Conservation (phyloP, 2,113 vertebrate genomes). For the Chaetorhynchus papuensis region DNA sequence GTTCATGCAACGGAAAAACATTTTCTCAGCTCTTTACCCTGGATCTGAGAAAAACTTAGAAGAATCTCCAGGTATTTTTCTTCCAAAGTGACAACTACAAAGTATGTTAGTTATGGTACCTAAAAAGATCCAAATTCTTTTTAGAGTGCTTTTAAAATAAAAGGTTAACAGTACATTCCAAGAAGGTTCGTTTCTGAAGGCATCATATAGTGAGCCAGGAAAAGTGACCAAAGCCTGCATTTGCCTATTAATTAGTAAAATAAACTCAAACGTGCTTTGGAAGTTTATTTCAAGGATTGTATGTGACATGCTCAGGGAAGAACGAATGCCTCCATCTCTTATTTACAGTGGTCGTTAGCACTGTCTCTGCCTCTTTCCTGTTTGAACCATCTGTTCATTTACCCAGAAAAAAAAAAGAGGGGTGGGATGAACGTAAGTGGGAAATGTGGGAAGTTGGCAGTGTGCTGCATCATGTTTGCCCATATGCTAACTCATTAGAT, state of each 20-base stretch:
- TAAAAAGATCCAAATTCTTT: neutral
- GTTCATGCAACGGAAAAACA: neutral
- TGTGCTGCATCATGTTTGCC: conserved; percentile 19
- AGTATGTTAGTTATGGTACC: neutral
- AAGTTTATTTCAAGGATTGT: neutral
- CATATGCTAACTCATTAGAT: conserved; percentile 33
- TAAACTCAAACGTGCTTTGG: neutral
- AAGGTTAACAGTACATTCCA: neutral
- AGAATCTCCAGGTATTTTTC: neutral
- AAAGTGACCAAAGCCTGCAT: neutral
- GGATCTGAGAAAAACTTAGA: neutral
- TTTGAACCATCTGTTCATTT: conserved; percentile 28
- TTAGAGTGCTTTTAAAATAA: neutral
- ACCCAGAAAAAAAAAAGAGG: neutral
- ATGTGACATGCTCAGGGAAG: neutral
- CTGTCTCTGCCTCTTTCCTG: neutral
- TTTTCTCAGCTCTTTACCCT: neutral
- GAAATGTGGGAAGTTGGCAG: conserved; percentile 32
- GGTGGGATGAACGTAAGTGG: neutral
- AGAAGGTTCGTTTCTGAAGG: neutral
- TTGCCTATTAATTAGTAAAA: neutral
- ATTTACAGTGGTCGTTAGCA: conserved; percentile 27
- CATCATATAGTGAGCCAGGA: neutral
- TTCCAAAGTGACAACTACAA: neutral
- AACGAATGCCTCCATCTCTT: neutral